Percentiles rank a stretch among this genome's conserved stretches.
Conservation (phyloP, 2,888 invertebrate genomes). For the Chromoteleia sp. region DNA sequence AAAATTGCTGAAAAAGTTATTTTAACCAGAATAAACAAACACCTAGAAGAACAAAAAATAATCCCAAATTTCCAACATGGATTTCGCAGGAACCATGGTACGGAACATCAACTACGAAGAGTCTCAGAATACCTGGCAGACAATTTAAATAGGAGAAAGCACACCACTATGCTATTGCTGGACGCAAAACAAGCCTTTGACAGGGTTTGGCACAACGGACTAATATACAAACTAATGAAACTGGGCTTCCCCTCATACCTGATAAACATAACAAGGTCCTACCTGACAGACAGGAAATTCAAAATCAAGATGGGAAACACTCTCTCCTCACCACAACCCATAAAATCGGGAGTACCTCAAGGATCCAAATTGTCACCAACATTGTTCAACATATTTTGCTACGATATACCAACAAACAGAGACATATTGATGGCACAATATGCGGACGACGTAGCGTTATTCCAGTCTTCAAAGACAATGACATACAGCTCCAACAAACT, state of each 20-base stretch:
- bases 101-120: conserved; percentile 37
- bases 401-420: too few relatives aligned
- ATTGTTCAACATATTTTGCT: too few relatives aligned
- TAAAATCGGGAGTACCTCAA: too few relatives aligned
- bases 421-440: conserved; percentile 20
- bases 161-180: too few relatives aligned
- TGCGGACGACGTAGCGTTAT: conserved; percentile 15
- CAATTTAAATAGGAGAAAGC: conserved; percentile 6
- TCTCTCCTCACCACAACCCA: too few relatives aligned
- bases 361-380: too few relatives aligned
- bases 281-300: too few relatives aligned
- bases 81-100: conserved; percentile 18
- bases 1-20: neutral
- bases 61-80: conserved; percentile 24
- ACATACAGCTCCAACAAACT: too few relatives aligned
- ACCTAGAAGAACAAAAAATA: neutral
- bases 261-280: too few relatives aligned
- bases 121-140: conserved; percentile 22
- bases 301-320: too few relatives aligned
- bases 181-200: too few relatives aligned
- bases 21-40: neutral
- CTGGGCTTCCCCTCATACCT: neutral
- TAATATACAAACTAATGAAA: conserved; percentile 9
- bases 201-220: conserved; percentile 26
- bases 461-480: too few relatives aligned